phyloP scores from a whole-genome alignment of 2,113 vertebrate genomes.

The Carlito syrichta region DNA sequence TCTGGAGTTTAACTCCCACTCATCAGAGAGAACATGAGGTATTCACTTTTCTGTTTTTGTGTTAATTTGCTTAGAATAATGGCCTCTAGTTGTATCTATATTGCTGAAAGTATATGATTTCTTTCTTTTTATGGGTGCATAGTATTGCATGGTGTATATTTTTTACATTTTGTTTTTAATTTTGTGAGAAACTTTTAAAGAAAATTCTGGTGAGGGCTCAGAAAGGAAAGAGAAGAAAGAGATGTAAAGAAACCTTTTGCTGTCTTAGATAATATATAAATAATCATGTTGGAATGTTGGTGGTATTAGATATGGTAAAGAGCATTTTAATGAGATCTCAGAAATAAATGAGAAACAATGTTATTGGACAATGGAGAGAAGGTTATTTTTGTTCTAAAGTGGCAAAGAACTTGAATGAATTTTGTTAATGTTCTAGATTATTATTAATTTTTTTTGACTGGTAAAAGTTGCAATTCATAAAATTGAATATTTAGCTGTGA shows the following conservation, averaged over 20 bases:
- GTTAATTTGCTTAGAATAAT: too few species aligned
- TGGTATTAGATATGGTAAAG: neutral
- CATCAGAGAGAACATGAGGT: too few species aligned
- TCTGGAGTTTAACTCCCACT: too few species aligned
- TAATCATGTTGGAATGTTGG: neutral
- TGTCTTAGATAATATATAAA: neutral
- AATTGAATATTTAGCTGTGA: neutral
- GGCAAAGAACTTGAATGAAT: neutral
- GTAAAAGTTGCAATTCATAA: neutral
- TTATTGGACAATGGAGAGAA: neutral
- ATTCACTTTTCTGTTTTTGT: too few species aligned
- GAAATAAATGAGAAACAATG: neutral
- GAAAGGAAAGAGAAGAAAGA: neutral
- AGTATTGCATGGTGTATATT: too few species aligned
- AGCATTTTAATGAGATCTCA: neutral
- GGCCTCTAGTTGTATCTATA: too few species aligned
- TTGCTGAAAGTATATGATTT: too few species aligned
- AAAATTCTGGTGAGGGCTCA: neutral
- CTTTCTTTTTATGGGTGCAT: too few species aligned
- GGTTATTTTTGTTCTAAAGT: neutral
- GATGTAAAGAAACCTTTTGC: neutral
- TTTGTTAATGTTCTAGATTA: neutral
- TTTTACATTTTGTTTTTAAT: too few species aligned
- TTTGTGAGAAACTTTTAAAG: neutral
- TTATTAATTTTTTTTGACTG: neutral